Evolutionary conservation across 30 jellyfish, hydroid and myxozoan genomes (phyloP).

Genomic region (Cassiopea andromeda): DNA sequence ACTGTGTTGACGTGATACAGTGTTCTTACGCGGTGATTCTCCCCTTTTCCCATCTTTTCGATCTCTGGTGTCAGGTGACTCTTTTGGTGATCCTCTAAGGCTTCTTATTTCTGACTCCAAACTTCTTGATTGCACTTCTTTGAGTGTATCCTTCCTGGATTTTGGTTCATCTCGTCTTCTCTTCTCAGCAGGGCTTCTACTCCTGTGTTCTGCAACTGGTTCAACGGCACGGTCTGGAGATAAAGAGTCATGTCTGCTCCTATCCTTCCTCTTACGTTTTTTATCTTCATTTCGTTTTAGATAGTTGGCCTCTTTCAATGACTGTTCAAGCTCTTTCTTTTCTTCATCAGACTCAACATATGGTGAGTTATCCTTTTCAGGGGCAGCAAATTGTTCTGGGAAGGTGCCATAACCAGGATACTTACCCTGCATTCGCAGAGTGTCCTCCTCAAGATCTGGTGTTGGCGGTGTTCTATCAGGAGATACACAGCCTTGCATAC

Average conservation of each 20-base stretch:
- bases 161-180: constrained; percentile 22
- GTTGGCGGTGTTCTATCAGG: constrained; percentile 88
- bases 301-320: constrained; percentile 62
- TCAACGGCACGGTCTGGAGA: constrained; percentile 60
- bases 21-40: constrained; percentile 55
- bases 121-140: constrained; percentile 19
- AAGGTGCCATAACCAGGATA: constrained; percentile 33
- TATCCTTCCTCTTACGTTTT: constrained; percentile 49
- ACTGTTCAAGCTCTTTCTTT: constrained; percentile 59
- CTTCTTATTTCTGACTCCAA: constrained; percentile 57
- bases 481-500: constrained; percentile 28
- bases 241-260: constrained; percentile 9
- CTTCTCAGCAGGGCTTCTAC: constrained; percentile 50
- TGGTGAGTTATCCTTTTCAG: constrained; percentile 26
- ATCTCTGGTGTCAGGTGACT: constrained; percentile 67
- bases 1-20: constrained; percentile 21
- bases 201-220: constrained; percentile 21
- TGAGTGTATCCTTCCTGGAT: constrained; percentile 15
- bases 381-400: constrained; percentile 11
- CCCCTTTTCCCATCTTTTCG: constrained; percentile 47
- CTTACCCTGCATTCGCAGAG: constrained; percentile 40
- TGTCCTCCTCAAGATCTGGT: constrained; percentile 81
- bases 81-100: constrained; percentile 61
- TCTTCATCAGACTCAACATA: constrained; percentile 66
- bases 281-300: constrained; percentile 52